Evolutionary conservation across 2,797 vertebrate genomes (phyloP).

Genomic region (Peromyscus attwateri): DNA sequence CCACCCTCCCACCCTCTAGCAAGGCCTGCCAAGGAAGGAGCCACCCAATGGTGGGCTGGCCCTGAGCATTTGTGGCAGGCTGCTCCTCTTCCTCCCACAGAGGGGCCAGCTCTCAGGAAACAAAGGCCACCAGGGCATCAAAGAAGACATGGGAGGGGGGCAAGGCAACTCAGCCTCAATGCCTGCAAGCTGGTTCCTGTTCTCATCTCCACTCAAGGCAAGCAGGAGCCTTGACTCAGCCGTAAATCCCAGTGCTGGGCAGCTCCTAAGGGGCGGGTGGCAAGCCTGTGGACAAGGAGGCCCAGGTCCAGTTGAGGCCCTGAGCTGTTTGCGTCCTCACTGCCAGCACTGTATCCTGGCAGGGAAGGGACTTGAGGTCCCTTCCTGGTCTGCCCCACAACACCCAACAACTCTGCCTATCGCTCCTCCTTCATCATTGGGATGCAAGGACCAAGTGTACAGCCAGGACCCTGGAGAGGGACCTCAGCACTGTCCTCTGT

Average conservation of each 20-base stretch:
- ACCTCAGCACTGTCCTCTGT: accelerated
- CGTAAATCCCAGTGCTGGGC: accelerated
- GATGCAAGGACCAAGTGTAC: too few relatives aligned
- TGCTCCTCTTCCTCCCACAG: accelerated
- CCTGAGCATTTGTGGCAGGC: not conserved
- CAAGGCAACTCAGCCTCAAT: accelerated
- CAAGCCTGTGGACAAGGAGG: not conserved
- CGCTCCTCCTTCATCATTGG: accelerated
- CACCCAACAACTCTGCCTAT: not conserved
- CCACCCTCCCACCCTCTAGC: not conserved
- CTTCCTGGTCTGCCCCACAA: not conserved
- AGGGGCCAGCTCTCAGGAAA: not conserved
- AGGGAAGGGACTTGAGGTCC: accelerated
- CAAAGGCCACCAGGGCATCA: too few relatives aligned
- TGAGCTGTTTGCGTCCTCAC: not conserved
- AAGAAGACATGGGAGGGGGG: accelerated
- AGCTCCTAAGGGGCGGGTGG: not conserved
- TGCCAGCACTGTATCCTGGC: not conserved
- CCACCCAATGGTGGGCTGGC: not conserved
- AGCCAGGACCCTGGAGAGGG: not conserved
- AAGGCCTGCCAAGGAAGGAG: not conserved
- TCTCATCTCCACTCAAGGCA: not conserved
- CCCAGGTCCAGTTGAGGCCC: not conserved
- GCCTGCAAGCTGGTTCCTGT: accelerated
- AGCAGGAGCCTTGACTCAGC: not conserved